Base-by-base conservation (phyloP, 1,140 invertebrate species). In the Rhagoletis zephyria region DNA sequence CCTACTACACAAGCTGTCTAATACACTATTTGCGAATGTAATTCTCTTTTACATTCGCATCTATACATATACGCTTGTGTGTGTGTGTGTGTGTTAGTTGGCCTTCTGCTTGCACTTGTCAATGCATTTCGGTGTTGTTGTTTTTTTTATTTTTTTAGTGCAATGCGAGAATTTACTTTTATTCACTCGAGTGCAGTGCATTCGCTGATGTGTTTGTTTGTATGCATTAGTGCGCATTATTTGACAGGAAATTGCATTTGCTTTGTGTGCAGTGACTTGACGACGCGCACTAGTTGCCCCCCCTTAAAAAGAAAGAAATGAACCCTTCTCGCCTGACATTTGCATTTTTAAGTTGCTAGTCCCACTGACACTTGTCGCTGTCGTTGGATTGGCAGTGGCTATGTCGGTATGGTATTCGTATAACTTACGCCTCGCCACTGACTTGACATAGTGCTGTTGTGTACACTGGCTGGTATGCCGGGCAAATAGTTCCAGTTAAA, bases 231-330 rank as follows among this genome's bases (percentile, higher is more conserved):
- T 81, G 74, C 48, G 48, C 48, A 30, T 81, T 81, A 81, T 81
- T 81, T 81, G 74, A 81, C 74, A 81, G 74, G 74, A 81, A 81
- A 81, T 81, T 81, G 74, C 74, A 81, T 81, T 81, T 81, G 74
- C 74, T 81, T 81, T 81, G 51, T 81, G 48, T 56, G 74, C 74
- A 81, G 3, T 59, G 74, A 81, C 74, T 59, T 81, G 48, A 81
- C 16, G 74, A 51, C 74, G 30, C 14, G 42, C 10, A 30, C 45
- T 12, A 45, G 16, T 74, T 56, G 51, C 51, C 10, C 10, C 4
- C 45, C 42, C 14, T 45, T 30, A n/a, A 63, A n/a, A n/a, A n/a
- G 61, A 63, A 63, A 63, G 16, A 14, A 14, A n/a, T 63, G 0
- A 30, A 30, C 12, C 61, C 48, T 4, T 56, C 74, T 12, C n/a